Evolutionary conservation across 2,113 vertebrate species (phyloP).

Genomic region (Tor tambroides): DNA sequence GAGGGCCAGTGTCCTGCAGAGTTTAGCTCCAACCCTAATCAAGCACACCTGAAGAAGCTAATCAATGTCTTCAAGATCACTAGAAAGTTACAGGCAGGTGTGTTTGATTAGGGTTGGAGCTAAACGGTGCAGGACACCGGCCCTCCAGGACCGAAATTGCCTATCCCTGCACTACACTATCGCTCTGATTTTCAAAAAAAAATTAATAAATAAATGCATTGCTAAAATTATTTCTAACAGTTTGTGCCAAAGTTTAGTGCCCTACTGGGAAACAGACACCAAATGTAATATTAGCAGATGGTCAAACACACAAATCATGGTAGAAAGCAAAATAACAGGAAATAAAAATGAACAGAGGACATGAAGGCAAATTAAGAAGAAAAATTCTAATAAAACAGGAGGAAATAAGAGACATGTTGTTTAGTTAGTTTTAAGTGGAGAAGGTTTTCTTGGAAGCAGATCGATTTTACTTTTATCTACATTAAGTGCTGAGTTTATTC

Average conservation of each 20-base stretch:
- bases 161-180: not conserved
- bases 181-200: not conserved
- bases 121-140: no score
- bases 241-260: slow-evolving; percentile 12
- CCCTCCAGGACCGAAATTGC: no score
- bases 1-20: no score
- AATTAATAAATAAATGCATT: not conserved
- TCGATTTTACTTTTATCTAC: not conserved
- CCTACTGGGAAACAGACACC: slow-evolving; percentile 14
- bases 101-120: no score
- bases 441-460: slow-evolving; percentile 1
- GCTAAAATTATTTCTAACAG: slow-evolving; percentile 5
- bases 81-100: no score
- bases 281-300: slow-evolving; percentile 31
- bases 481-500: slow-evolving; percentile 5
- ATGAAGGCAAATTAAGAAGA: slow-evolving; percentile 55
- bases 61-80: no score
- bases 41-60: no score
- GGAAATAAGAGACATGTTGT: not conserved
- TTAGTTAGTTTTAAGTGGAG: not conserved
- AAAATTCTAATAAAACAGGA: slow-evolving; percentile 48
- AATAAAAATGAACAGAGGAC: slow-evolving; percentile 33
- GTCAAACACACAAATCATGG: slow-evolving; percentile 13
- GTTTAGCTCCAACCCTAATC: no score
- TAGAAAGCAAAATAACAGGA: slow-evolving; percentile 42